These are phyloP conservation scores for Dryas iulia DNA, from an alignment of 1,140 invertebrate genomes.

Conservation along the genomic window DNA sequence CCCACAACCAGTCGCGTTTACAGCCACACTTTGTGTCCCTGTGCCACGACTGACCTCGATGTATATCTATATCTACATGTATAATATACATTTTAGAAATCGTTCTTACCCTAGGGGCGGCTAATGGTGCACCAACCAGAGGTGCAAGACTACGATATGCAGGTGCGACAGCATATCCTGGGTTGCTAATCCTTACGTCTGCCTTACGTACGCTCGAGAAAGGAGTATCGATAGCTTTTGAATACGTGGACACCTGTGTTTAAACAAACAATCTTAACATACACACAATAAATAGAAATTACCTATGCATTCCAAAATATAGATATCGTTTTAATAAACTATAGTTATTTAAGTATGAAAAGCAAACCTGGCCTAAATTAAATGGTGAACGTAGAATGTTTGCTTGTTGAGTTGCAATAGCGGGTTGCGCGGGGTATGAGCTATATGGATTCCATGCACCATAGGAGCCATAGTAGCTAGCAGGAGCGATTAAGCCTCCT, in stretches of 20 bases:
- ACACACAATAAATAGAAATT: too few relatives aligned
- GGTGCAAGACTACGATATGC: slow-evolving; percentile 66
- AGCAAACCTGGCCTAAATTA: slow-evolving; percentile 81
- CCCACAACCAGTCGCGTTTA: too few relatives aligned
- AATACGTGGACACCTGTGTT: slow-evolving; percentile 81
- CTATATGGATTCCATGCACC: slow-evolving; percentile 61
- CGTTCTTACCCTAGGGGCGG: slow-evolving; percentile 55
- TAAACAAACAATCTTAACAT: neutral
- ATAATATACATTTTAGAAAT: too few relatives aligned
- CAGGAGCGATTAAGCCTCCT: slow-evolving; percentile 46
- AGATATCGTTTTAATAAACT: too few relatives aligned
- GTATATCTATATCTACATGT: too few relatives aligned
- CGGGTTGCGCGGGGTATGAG: slow-evolving; percentile 73
- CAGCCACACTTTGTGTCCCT: too few relatives aligned
- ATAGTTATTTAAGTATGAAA: too few relatives aligned
- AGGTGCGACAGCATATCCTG: slow-evolving; percentile 73
- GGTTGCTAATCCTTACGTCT: slow-evolving; percentile 84
- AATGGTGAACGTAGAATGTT: slow-evolving; percentile 83
- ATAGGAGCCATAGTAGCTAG: slow-evolving; percentile 42
- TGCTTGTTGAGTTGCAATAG: slow-evolving; percentile 82
- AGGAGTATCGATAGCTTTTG: slow-evolving; percentile 84
- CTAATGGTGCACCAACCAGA: slow-evolving; percentile 47
- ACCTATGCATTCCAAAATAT: too few relatives aligned
- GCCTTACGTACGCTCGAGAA: slow-evolving; percentile 85
- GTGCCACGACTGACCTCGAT: too few relatives aligned